Base-by-base conservation (phyloP, 2,888 invertebrate species). In the Gisinianus flammeolus region DNA sequence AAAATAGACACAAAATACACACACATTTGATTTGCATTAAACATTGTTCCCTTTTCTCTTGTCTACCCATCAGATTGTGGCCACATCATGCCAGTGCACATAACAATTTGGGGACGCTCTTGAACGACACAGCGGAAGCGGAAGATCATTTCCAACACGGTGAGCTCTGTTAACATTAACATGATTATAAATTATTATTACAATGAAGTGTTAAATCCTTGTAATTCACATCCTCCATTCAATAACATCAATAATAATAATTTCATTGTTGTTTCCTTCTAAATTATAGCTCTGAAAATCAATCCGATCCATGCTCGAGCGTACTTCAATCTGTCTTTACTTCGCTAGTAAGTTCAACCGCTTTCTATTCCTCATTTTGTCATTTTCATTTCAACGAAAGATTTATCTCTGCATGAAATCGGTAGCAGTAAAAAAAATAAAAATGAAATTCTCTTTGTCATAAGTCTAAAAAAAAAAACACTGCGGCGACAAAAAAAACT, bases 31-130 rank as follows among this genome's bases (percentile, higher is more conserved):
- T n/a, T n/a, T n/a, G n/a, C n/a, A n/a, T n/a, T n/a, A n/a, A n/a
- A n/a, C n/a, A n/a, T n/a, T n/a, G n/a, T n/a, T n/a, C n/a, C n/a
- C n/a, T n/a, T n/a, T n/a, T n/a, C n/a, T n/a, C n/a, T n/a, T n/a
- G n/a, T n/a, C n/a, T n/a, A n/a, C 2, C 24, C 28, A 88, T 28
- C 89, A 95, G 95, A 86, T 87, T 95, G 67, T 94, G 94, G 93
- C 94, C 94, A 12, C 90, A 91, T 56, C 93, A 95, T 86, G 93
- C 94, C 6, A 94, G 94, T 85, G 94, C 94, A 0, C 93, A 94
- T 88, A 94, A 95, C 87, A 95, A 95, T 88, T 89, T 95, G 70
- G 95, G 94, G 28, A 94, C 94, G 0, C 87, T 95, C 81, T 90
- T 94, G 84, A 88, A 89, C 79, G 91, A 92, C 71, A 88, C 89